Evolutionary conservation across 2,888 invertebrate genomes (phyloP).

Genomic region (Xestia ashworthii): DNA sequence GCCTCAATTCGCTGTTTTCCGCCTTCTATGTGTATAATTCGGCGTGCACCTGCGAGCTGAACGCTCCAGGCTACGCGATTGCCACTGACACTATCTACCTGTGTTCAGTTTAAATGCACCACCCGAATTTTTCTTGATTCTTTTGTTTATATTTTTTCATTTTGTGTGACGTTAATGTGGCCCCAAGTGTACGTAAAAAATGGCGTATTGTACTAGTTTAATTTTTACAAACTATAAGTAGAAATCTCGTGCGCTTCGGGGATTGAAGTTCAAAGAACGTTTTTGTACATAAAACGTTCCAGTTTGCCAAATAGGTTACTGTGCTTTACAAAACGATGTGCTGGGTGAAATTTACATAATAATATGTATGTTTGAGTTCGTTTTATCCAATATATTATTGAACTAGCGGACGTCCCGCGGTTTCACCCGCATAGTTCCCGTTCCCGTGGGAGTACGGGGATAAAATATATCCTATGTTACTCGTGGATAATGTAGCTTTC

Average conservation of each 20-base stretch:
- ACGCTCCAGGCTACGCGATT: conserved; percentile 75
- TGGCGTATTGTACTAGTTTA: conserved; percentile 15
- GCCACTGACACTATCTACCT: conserved; percentile 83
- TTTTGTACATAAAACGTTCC: conserved; percentile 2
- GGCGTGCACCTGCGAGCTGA: conserved; percentile 71
- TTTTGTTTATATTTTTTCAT: conserved; percentile 66
- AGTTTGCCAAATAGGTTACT: conserved; percentile 64
- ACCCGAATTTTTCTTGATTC: conserved; percentile 74
- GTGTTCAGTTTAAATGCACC: conserved; percentile 79
- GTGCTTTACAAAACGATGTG: conserved; percentile 44
- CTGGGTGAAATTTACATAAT: conserved; percentile 42
- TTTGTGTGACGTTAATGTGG: conserved; percentile 55
- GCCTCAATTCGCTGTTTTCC: conserved; percentile 74
- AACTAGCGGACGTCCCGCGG: too few species aligned
- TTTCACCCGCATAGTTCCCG: too few species aligned
- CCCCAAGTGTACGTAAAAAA: conserved; percentile 39
- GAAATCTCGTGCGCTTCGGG: conserved; percentile 32
- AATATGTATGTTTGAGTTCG: conserved; percentile 20
- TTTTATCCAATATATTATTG: conserved; percentile 32
- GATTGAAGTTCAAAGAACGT: conserved; percentile 41
- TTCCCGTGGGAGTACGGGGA: too few species aligned
- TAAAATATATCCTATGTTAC: too few species aligned
- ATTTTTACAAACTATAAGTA: conserved; percentile 36
- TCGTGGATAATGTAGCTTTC: too few species aligned
- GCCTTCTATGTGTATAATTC: conserved; percentile 75